A percentile compares a stretch with the other conserved stretches of the same genome.
Evolutionary conservation across 2,113 vertebrate species (phyloP).

Genomic region (human): DNA sequence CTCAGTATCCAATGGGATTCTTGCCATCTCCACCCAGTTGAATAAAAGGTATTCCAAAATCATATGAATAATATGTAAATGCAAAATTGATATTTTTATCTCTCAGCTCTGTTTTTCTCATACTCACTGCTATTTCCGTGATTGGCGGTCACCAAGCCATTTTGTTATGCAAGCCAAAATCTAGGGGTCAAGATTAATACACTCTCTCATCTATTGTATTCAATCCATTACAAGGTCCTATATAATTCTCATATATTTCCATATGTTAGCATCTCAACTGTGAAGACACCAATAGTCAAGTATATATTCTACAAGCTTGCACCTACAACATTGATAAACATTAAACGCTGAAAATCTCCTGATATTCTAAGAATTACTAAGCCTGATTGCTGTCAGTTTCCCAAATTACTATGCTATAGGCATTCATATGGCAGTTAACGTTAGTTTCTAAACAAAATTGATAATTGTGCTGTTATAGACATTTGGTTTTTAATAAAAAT

Average conservation of each 20-base stretch:
- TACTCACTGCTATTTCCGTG: background rate
- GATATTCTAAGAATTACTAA: background rate
- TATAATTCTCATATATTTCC: background rate
- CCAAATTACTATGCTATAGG: background rate
- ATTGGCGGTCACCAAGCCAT: background rate
- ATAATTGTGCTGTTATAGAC: background rate
- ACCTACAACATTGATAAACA: background rate
- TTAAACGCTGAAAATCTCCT: background rate
- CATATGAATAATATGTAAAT: background rate
- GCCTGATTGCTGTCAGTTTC: background rate
- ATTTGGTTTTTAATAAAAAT: conserved; percentile 48
- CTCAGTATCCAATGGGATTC: background rate
- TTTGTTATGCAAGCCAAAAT: background rate
- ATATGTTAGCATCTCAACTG: background rate
- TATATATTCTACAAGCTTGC: background rate
- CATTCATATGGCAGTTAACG: background rate
- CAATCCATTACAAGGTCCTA: background rate
- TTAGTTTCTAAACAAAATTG: conserved; percentile 19
- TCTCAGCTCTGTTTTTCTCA: background rate
- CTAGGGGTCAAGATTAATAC: background rate
- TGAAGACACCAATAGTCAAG: background rate
- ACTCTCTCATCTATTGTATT: background rate
- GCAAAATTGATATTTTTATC: background rate
- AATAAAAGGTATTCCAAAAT: conserved; percentile 2
- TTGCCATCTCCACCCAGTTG: background rate